phyloP scores from a whole-genome alignment of 1,140 invertebrate genomes.

The Ostrea denselamellosa region DNA sequence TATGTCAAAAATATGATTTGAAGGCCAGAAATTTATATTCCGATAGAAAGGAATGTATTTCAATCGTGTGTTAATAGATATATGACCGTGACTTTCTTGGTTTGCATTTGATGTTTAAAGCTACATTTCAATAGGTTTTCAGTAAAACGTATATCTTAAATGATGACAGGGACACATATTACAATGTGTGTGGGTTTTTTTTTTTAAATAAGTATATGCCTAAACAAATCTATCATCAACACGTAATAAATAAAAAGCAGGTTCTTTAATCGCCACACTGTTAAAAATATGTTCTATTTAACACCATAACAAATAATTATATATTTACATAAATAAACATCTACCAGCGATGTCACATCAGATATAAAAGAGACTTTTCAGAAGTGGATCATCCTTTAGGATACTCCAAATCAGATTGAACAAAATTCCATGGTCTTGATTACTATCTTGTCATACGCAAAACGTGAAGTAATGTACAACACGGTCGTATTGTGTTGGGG shows the following conservation, averaged over 20 bases:
- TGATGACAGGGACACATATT: not conserved
- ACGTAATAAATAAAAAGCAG: not conserved
- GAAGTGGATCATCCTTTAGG: not conserved
- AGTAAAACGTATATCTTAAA: not conserved
- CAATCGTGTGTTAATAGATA: not conserved
- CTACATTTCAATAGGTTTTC: conserved; percentile 3
- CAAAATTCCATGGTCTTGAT: not conserved
- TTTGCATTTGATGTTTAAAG: conserved; percentile 13
- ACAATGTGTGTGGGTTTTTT: not conserved
- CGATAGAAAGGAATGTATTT: not conserved
- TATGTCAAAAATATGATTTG: not conserved
- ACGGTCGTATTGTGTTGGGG: not conserved
- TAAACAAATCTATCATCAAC: not conserved
- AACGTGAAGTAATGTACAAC: not conserved
- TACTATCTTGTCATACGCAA: conserved; percentile 4
- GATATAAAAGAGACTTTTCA: not conserved
- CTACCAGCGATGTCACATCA: not conserved
- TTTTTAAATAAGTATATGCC: not conserved
- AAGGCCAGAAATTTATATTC: not conserved
- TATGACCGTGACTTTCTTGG: not conserved
- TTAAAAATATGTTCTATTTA: not conserved
- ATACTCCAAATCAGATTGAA: not conserved
- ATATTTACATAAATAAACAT: not conserved
- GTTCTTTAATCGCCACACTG: not conserved
- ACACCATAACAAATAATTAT: not conserved